A percentile compares a stretch with the other conserved stretches of the same genome.
Conservation (phyloP, 2,113 vertebrate species). For the Ciconia maguari region DNA sequence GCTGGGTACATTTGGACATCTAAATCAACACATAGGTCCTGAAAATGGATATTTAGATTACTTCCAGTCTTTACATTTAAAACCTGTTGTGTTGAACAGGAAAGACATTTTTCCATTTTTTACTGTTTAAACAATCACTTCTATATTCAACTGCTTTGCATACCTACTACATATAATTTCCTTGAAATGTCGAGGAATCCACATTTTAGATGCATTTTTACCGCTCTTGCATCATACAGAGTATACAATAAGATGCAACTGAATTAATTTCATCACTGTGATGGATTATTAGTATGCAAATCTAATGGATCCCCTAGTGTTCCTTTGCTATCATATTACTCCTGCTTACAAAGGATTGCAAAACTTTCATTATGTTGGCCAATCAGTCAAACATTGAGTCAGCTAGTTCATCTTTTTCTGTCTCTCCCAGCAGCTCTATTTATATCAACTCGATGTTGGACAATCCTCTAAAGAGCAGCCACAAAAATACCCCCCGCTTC, state of each 20-base stretch:
- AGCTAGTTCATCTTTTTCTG: slow-evolving; percentile 14
- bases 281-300: slow-evolving; percentile 50
- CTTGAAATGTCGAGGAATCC: background rate
- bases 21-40: background rate
- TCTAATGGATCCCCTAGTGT: slow-evolving; percentile 32
- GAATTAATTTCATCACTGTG: slow-evolving; percentile 43
- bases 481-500: background rate
- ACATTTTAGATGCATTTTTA: background rate
- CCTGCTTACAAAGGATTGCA: slow-evolving; percentile 32
- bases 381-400: slow-evolving; percentile 20
- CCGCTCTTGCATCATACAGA: background rate
- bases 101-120: background rate
- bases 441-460: background rate
- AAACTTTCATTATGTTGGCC: slow-evolving; percentile 32
- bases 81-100: background rate
- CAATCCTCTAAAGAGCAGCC: background rate
- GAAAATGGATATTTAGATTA: background rate
- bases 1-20: background rate
- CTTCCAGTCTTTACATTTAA: background rate
- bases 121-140: background rate
- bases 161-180: background rate
- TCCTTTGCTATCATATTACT: slow-evolving; percentile 21
- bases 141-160: background rate
- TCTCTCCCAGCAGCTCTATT: background rate
- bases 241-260: background rate